phyloP scores from a whole-genome alignment of 2,888 invertebrate species.

The Molorchus minor region DNA sequence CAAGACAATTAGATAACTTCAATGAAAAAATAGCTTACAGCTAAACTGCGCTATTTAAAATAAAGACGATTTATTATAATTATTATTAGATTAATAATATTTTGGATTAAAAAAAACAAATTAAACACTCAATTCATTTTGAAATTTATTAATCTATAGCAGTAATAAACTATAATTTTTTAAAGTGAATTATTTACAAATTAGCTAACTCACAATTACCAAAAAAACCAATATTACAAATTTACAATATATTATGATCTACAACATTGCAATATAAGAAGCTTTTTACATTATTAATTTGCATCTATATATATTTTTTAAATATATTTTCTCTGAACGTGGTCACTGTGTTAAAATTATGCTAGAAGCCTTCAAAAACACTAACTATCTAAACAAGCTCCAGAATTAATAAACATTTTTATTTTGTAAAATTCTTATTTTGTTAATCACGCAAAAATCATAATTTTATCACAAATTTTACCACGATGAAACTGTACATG shows the following conservation, averaged over 20 bases:
- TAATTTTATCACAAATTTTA: constrained; percentile 29
- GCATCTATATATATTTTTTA: constrained; percentile 37
- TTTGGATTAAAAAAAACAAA: too few relatives aligned
- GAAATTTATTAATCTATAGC: constrained; percentile 38
- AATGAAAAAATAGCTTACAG: too few relatives aligned
- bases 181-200: constrained; percentile 44
- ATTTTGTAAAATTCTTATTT: too few relatives aligned
- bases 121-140: not conserved
- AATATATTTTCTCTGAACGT: constrained; percentile 29
- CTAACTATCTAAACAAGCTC: too few relatives aligned
- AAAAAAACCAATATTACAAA: constrained; percentile 46
- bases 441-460: constrained; percentile 16
- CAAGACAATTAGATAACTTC: too few relatives aligned
- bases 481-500: constrained; percentile 19
- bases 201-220: constrained; percentile 42
- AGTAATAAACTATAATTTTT: constrained; percentile 46
- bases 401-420: too few relatives aligned
- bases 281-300: constrained; percentile 42
- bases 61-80: too few relatives aligned
- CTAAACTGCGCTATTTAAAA: too few relatives aligned
- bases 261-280: constrained; percentile 38
- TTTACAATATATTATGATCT: constrained; percentile 42
- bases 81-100: too few relatives aligned
- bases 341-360: constrained; percentile 16
- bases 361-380: constrained; percentile 10